Percentiles rank a stretch among this genome's conserved stretches.
Evolutionary conservation across 2,888 invertebrate species (phyloP).

Genomic region (Rhagium mordax): DNA sequence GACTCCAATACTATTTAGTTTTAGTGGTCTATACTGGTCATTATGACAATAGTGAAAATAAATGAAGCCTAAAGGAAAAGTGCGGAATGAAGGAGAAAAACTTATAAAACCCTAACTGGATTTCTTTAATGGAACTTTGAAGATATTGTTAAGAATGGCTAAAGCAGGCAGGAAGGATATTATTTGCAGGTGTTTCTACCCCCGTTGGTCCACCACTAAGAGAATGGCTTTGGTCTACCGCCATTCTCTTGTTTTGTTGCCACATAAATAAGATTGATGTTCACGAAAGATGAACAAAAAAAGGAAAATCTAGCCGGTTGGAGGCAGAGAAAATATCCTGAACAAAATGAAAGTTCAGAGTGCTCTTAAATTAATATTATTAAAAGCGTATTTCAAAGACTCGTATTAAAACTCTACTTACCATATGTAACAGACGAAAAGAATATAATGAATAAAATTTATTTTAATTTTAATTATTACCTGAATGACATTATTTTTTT

Average conservation of each 20-base stretch:
- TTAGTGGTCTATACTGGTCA: constrained; percentile 50
- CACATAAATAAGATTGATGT: constrained; percentile 71
- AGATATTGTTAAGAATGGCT: constrained; percentile 60
- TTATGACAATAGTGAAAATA: constrained; percentile 54
- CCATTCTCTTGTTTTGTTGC: constrained; percentile 69
- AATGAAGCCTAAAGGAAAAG: constrained; percentile 47
- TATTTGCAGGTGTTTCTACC: constrained; percentile 61
- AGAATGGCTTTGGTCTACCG: constrained; percentile 65
- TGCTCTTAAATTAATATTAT: constrained; percentile 25
- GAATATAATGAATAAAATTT: neutral
- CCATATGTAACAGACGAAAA: neutral
- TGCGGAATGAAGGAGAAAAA: constrained; percentile 59
- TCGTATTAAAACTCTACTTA: neutral
- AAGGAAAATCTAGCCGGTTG: constrained; percentile 35
- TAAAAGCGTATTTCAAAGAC: neutral
- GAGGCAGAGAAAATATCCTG: constrained; percentile 23
- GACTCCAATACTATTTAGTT: constrained; percentile 49
- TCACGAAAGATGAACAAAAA: constrained; percentile 59
- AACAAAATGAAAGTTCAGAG: constrained; percentile 20
- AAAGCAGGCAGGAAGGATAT: constrained; percentile 53
- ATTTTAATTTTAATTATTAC: no score
- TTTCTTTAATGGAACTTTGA: constrained; percentile 61
- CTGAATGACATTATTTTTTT: no score
- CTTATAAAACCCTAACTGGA: constrained; percentile 62
- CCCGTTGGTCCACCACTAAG: constrained; percentile 64